Percentiles rank a stretch among this genome's conserved stretches.
Conservation (phyloP, 2,797 vertebrate genomes). For the Caiman crocodilus region DNA sequence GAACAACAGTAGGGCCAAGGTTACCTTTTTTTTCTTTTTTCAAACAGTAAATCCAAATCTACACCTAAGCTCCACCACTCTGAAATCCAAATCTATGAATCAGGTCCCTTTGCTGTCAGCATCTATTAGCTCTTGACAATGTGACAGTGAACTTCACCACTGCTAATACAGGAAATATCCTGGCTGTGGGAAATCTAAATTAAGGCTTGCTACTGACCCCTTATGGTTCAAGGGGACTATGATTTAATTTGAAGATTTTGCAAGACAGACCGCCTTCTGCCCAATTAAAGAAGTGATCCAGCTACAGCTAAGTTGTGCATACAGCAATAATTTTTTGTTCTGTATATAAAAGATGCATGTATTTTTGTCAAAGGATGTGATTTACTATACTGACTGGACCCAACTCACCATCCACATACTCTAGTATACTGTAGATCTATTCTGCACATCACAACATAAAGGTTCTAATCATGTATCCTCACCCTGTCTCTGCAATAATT, state of each 20-base stretch:
- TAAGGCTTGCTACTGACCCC: not conserved
- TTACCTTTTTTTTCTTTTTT: not conserved
- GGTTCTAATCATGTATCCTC: slow-evolving; percentile 42
- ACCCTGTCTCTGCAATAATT: slow-evolving; percentile 97
- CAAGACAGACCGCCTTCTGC: not conserved
- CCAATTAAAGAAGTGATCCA: not conserved
- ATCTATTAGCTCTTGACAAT: no score
- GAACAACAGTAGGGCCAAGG: not conserved
- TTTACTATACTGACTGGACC: not conserved
- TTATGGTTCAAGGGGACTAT: not conserved
- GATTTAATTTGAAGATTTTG: not conserved
- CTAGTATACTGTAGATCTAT: no score
- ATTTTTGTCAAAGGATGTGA: not conserved
- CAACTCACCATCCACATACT: no score
- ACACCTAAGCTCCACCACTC: not conserved
- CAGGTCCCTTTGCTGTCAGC: no score
- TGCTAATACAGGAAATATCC: not conserved
- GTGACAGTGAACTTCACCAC: no score
- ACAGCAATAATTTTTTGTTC: not conserved
- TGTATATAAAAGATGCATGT: not conserved
- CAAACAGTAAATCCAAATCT: not conserved
- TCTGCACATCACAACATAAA: no score
- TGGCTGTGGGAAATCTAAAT: not conserved
- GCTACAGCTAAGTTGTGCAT: not conserved
- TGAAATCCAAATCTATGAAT: not conserved